Evolutionary conservation across 2,888 invertebrate genomes (phyloP), one percentile per base, ranked within the genome.

Genomic region (Itoplectis maculator): DNA sequence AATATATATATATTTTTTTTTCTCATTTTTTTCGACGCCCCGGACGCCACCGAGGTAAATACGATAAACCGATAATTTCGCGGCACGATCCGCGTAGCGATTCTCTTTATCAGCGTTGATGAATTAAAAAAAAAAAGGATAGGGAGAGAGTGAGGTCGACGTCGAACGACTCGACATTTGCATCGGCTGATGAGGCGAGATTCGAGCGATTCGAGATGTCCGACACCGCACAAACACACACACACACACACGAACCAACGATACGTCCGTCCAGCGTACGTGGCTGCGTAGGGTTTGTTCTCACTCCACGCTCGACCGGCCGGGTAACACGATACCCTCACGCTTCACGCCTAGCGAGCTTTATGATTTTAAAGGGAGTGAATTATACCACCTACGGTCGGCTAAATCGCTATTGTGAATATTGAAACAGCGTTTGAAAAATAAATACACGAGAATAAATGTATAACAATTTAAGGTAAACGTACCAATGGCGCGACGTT

Each of bases 311-410:
- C 66, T 75, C 70, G 82, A 72, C 79, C 74, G 75, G 70, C 82
- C 75, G 79, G 15, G 78, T 79, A 82, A 82, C 70, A 42, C 70
- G 82, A 82, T 82, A 82, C 75, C 75, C 82, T 82, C 82, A 75
- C 79, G 82, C 82, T 82, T 82, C 82, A 79, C 82, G 82, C 82
- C 70, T 61, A 75, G 74, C 70, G 42, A 79, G 65, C 75, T 82
- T 79, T 61, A 20, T 59, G 54, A 51, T 78, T 69, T 77, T 77
- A 49, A n/a, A 61, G 61, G 37, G 59, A 61, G 18, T 61, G 49
- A 73, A 47, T 61, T 37, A 35, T 73, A 73, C 61, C 15, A 13
- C 15, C 20, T 37, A 15, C 8, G 23, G 29, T 23, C 13, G 4
- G 5, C 8, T 49, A 18, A 73, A 61, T 35, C 47, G 13, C 18